phyloP scores from a whole-genome alignment of 1,140 invertebrate genomes.

The Magallana gigas region DNA sequence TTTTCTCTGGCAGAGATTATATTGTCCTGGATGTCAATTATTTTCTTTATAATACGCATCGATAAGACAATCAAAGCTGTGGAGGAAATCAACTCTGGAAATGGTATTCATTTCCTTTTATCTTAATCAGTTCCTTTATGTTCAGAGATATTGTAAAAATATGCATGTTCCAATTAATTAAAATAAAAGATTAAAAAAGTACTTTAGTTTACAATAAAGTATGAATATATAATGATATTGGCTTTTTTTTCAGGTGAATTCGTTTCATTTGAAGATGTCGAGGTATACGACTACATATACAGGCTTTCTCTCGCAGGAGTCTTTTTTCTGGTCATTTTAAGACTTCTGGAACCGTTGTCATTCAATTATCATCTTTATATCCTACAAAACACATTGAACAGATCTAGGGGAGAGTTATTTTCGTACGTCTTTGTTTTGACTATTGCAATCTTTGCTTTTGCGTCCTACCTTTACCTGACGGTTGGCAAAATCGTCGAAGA shows the following conservation, averaged over 20 bases:
- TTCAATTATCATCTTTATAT: constrained; percentile 60
- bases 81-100: constrained; percentile 51
- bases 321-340: constrained; percentile 56
- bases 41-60: constrained; percentile 71
- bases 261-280: constrained; percentile 55
- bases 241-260: constrained; percentile 49
- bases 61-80: constrained; percentile 57
- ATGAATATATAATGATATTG: background rate
- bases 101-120: constrained; percentile 38
- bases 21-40: constrained; percentile 71
- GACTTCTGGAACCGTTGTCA: constrained; percentile 53
- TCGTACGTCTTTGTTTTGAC: constrained; percentile 37
- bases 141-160: background rate
- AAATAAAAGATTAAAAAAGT: background rate
- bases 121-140: background rate
- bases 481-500: constrained; percentile 29
- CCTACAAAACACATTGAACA: constrained; percentile 45
- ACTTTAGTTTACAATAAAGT: background rate
- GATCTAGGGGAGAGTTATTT: constrained; percentile 22
- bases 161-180: background rate
- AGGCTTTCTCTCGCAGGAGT: constrained; percentile 39
- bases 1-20: constrained; percentile 63
- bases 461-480: constrained; percentile 49
- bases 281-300: constrained; percentile 53
- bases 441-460: constrained; percentile 52